Conservation (phyloP, 2,888 invertebrate genomes). For the Theretra japonica region DNA sequence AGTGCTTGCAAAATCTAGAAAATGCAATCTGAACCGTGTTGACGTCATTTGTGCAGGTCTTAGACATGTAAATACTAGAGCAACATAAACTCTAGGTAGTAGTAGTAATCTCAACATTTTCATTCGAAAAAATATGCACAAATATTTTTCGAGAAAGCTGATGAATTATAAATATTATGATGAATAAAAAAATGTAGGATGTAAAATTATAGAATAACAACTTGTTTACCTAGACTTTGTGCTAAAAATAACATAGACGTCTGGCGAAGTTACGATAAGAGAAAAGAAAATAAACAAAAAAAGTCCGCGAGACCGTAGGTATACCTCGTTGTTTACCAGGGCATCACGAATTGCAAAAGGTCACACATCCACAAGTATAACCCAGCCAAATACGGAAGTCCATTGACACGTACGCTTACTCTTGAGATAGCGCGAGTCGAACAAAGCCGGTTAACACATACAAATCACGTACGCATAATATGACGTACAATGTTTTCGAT, state of each 20-base stretch:
- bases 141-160: neutral
- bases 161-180: too few relatives aligned
- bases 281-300: constrained; percentile 7
- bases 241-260: neutral
- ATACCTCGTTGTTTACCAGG: constrained; percentile 54
- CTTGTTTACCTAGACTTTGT: constrained; percentile 8
- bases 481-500: constrained; percentile 52
- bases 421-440: constrained; percentile 31
- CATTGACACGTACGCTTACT: constrained; percentile 17
- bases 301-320: constrained; percentile 10
- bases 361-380: constrained; percentile 54
- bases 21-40: neutral
- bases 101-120: neutral
- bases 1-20: constrained; percentile 16
- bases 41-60: constrained; percentile 8
- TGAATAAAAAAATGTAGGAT: neutral
- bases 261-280: neutral
- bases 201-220: neutral
- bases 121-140: too few relatives aligned
- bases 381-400: constrained; percentile 48
- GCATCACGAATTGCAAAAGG: constrained; percentile 46
- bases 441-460: constrained; percentile 43
- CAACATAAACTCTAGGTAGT: neutral
- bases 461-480: constrained; percentile 51
- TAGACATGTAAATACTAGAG: neutral